These are phyloP conservation scores for Athene noctua DNA, from an alignment of 2,113 vertebrate genomes.

Conservation along the genomic window DNA sequence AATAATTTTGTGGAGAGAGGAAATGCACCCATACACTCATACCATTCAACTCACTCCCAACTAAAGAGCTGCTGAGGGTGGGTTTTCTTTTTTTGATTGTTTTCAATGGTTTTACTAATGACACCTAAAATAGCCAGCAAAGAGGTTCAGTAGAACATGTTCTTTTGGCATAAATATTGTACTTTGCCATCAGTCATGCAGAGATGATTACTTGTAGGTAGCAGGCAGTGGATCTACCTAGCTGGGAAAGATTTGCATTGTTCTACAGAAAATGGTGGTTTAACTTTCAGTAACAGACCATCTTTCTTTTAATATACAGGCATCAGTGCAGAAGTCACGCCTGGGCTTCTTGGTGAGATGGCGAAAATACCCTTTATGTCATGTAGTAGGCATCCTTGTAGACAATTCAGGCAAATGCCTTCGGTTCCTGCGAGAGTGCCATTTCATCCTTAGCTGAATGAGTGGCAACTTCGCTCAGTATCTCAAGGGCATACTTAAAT, in stretches of 20 bases:
- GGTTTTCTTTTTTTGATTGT: background rate
- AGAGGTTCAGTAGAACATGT: background rate
- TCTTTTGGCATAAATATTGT: background rate
- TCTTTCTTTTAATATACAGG: background rate
- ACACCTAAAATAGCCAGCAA: background rate
- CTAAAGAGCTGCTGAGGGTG: background rate
- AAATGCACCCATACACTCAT: background rate
- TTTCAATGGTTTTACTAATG: background rate
- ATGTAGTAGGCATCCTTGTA: background rate
- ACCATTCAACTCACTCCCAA: background rate
- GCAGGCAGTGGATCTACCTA: background rate
- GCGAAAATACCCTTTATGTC: background rate
- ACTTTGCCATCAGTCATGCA: background rate
- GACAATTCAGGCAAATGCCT: background rate
- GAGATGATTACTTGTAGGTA: background rate
- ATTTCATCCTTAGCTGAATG: background rate
- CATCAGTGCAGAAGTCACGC: background rate
- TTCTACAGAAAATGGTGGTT: background rate
- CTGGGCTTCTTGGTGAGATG: background rate
- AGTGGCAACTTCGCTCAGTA: background rate
- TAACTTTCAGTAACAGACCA: background rate
- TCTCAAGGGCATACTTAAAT: conserved; percentile 44
- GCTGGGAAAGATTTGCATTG: background rate
- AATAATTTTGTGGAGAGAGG: background rate
- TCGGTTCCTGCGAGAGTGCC: background rate